Conservation (phyloP, 2,888 invertebrate species). For the Sisyra terminalis region DNA sequence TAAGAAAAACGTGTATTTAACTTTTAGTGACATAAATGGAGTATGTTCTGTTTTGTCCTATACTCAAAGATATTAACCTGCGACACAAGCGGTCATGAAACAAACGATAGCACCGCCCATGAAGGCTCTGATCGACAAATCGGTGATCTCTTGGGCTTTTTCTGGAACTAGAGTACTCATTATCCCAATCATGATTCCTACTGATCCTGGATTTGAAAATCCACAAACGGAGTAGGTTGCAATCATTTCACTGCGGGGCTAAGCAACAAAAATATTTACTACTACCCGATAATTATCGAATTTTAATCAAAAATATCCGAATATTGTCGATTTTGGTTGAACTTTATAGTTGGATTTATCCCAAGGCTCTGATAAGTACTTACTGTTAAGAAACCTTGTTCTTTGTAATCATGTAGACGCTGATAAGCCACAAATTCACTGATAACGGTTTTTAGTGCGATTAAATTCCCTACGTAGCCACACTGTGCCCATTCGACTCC, state of each 20-base stretch:
- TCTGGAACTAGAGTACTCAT: constrained; percentile 62
- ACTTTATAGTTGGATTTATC: no score
- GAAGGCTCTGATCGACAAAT: constrained; percentile 59
- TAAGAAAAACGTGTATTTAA: no score
- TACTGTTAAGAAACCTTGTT: constrained; percentile 35
- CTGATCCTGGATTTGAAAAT: constrained; percentile 76
- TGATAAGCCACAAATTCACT: constrained; percentile 90
- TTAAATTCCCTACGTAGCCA: constrained; percentile 59
- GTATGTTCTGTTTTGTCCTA: no score
- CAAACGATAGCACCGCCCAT: constrained; percentile 68
- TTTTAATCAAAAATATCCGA: no score
- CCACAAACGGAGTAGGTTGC: constrained; percentile 86
- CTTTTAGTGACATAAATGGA: no score
- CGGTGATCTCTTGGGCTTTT: constrained; percentile 47
- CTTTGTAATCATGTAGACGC: constrained; percentile 47
- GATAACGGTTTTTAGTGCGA: constrained; percentile 78
- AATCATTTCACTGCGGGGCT: constrained; percentile 64
- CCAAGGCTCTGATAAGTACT: constrained; percentile 16
- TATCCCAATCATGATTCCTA: constrained; percentile 71
- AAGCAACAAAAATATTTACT: constrained; percentile 16
- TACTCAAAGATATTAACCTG: no score
- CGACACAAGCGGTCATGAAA: constrained; percentile 80
- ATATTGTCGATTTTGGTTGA: no score
- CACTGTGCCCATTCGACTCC: constrained; percentile 64
- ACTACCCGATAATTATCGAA: no score